A percentile compares a stretch with the other conserved stretches of the same genome.
Conservation (phyloP, 2,797 vertebrate genomes). For the Heterohyrax brucei region DNA sequence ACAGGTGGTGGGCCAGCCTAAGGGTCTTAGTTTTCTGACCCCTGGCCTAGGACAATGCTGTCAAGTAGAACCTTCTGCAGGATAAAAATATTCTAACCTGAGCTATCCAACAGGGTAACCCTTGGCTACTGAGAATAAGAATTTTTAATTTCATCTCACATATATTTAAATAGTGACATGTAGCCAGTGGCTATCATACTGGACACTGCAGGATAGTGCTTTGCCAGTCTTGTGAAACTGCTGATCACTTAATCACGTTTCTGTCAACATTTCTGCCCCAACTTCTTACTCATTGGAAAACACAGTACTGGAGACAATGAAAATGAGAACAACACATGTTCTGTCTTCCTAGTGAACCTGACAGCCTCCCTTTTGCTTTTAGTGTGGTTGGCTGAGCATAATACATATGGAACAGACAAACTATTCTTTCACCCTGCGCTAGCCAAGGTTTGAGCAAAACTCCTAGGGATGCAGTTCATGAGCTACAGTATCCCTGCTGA, state of each 20-base stretch:
- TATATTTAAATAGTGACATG: slow-evolving; percentile 68
- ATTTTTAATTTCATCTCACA: slow-evolving; percentile 57
- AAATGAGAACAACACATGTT: slow-evolving; percentile 74
- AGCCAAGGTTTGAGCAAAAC: slow-evolving; percentile 48
- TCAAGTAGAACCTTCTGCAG: slow-evolving; percentile 33
- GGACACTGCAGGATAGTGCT: slow-evolving; percentile 35
- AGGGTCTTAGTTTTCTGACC: slow-evolving; percentile 21
- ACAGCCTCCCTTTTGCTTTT: slow-evolving; percentile 75
- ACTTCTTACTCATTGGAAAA: slow-evolving; percentile 76
- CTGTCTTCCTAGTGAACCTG: slow-evolving; percentile 74
- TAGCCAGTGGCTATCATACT: slow-evolving; percentile 60
- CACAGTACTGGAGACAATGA: slow-evolving; percentile 62
- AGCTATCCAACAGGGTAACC: slow-evolving; percentile 9
- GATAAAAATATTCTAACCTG: slow-evolving; percentile 59
- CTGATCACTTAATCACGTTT: slow-evolving; percentile 77
- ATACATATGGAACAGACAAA: slow-evolving; percentile 76
- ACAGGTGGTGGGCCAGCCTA: neutral
- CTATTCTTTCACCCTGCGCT: slow-evolving; percentile 76
- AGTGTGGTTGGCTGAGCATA: slow-evolving; percentile 75
- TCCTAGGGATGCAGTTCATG: slow-evolving; percentile 47
- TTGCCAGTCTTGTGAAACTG: slow-evolving; percentile 66
- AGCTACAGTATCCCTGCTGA: slow-evolving; percentile 42
- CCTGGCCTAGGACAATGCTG: neutral
- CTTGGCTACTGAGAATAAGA: slow-evolving; percentile 52
- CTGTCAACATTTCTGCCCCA: slow-evolving; percentile 75